phyloP scores from a whole-genome alignment of 2,888 invertebrate genomes.

The Cryptocephalus primarius region DNA sequence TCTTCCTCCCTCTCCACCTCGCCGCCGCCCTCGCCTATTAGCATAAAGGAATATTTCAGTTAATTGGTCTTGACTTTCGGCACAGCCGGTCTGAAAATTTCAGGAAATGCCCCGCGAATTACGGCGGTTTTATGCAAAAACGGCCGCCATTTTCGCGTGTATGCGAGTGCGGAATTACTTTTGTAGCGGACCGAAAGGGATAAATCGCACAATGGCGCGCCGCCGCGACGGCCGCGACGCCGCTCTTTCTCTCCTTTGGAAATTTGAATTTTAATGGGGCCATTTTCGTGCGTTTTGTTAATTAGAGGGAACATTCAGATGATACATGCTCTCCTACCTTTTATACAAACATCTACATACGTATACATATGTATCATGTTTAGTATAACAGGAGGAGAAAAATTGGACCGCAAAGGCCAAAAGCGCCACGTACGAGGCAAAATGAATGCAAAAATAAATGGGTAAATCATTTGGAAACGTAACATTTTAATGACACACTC shows the following conservation, averaged over 20 bases:
- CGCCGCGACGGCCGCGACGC: not conserved
- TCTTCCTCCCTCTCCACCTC: no score
- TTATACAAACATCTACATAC: no score
- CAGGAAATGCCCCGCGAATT: constrained; percentile 29
- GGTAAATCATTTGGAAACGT: no score
- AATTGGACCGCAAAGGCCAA: no score
- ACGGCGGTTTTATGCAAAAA: constrained; percentile 30
- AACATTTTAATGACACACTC: no score
- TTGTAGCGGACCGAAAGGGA: constrained; percentile 19
- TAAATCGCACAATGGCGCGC: constrained; percentile 17
- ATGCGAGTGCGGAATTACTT: constrained; percentile 25
- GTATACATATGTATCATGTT: no score
- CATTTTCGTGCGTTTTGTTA: constrained; percentile 14
- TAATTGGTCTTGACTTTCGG: constrained; percentile 34
- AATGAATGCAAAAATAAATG: no score
- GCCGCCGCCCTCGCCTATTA: constrained; percentile 33
- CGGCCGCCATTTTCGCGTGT: constrained; percentile 23
- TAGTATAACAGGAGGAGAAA: no score
- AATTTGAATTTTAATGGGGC: constrained; percentile 13
- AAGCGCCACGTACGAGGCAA: no score
- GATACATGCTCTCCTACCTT: not conserved
- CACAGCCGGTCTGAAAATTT: constrained; percentile 24
- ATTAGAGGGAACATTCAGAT: constrained; percentile 12
- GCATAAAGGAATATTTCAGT: constrained; percentile 39
- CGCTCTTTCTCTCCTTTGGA: constrained; percentile 13